These are phyloP conservation scores for Leistus spinibarbis DNA, from an alignment of 2,888 invertebrate genomes.

Conservation along the genomic window DNA sequence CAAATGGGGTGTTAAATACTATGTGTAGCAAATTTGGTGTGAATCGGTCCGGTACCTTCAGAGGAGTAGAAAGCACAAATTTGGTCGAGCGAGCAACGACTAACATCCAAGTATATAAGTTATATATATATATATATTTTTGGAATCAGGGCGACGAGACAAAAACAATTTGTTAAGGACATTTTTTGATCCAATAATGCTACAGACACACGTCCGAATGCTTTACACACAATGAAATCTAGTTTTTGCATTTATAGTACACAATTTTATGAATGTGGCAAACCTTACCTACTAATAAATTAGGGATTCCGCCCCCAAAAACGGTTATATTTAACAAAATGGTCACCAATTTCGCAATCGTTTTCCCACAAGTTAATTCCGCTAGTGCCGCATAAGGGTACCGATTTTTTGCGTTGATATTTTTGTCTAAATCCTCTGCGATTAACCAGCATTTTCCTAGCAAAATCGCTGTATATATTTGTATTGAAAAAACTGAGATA, in stretches of 20 bases:
- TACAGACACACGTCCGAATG: no score
- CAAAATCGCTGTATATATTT: constrained; percentile 81
- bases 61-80: no score
- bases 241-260: neutral
- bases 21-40: no score
- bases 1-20: no score
- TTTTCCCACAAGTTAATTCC: constrained; percentile 74
- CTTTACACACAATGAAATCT: no score
- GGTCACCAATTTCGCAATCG: constrained; percentile 67
- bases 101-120: no score
- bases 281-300: constrained; percentile 76
- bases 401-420: constrained; percentile 60
- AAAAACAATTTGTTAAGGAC: no score
- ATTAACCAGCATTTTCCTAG: constrained; percentile 83
- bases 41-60: no score
- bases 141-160: no score
- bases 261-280: neutral
- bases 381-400: constrained; percentile 86
- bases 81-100: no score
- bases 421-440: constrained; percentile 72
- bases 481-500: constrained; percentile 68
- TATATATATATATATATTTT: no score
- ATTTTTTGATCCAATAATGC: no score
- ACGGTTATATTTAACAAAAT: constrained; percentile 75
- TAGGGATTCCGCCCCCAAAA: constrained; percentile 79